These are phyloP conservation scores for Coelopa frigida DNA, from an alignment of 1,140 invertebrate genomes.

Conservation along the genomic window DNA sequence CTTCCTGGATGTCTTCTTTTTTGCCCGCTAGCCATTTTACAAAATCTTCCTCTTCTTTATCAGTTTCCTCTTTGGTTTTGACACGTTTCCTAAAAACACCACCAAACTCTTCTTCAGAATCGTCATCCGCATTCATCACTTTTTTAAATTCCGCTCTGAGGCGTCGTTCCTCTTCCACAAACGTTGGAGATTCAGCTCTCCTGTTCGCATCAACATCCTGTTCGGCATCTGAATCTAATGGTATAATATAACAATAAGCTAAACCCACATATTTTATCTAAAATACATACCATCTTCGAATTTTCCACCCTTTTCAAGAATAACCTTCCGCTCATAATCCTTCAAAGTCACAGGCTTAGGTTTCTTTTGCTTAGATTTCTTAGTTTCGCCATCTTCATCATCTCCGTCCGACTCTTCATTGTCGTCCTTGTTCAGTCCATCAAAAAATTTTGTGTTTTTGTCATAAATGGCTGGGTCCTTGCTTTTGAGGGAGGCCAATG, in stretches of 20 bases:
- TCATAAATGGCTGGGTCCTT: slow-evolving; percentile 87
- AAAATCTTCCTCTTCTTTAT: slow-evolving; percentile 59
- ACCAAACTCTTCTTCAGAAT: slow-evolving; percentile 49
- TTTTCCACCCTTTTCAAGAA: slow-evolving; percentile 62
- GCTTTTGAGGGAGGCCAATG: slow-evolving; percentile 74
- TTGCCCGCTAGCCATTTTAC: slow-evolving; percentile 77
- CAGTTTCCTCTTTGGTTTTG: slow-evolving; percentile 58
- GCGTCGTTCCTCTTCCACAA: slow-evolving; percentile 62
- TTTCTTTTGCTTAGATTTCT: slow-evolving; percentile 44
- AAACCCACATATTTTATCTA: neutral
- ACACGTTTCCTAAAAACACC: slow-evolving; percentile 51
- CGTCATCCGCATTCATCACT: slow-evolving; percentile 47
- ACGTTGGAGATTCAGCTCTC: slow-evolving; percentile 47
- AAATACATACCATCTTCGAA: slow-evolving; percentile 46
- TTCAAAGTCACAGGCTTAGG: slow-evolving; percentile 61
- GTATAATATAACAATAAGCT: neutral
- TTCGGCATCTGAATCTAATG: slow-evolving; percentile 22
- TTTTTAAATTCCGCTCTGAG: slow-evolving; percentile 62
- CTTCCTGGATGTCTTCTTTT: slow-evolving; percentile 55
- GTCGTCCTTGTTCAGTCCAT: too few species aligned
- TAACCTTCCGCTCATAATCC: slow-evolving; percentile 73
- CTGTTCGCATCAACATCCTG: slow-evolving; percentile 10
- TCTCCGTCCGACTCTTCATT: slow-evolving; percentile 29
- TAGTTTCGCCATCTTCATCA: slow-evolving; percentile 23
- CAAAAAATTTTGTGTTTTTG: slow-evolving; percentile 66